Conservation (phyloP, 1,140 invertebrate species). For the Eriocheir sinensis region DNA sequence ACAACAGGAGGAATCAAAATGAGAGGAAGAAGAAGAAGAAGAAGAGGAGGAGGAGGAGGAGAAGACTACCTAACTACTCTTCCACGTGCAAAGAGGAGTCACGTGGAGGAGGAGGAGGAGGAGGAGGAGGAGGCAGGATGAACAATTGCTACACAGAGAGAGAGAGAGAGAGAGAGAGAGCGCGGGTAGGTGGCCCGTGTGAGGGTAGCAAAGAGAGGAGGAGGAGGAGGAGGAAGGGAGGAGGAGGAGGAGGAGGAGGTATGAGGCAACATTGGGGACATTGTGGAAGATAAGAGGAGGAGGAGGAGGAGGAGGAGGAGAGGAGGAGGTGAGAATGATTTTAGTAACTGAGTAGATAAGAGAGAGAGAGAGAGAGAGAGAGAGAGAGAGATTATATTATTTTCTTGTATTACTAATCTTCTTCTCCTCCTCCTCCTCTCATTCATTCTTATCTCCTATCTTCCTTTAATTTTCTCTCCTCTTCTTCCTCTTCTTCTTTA, state of each 20-base stretch:
- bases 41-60: background rate
- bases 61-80: too few relatives aligned
- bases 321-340: background rate
- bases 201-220: background rate
- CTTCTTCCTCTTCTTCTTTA: too few relatives aligned
- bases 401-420: too few relatives aligned
- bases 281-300: background rate
- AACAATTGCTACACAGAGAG: background rate
- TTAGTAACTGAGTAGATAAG: background rate
- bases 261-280: background rate
- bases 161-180: background rate
- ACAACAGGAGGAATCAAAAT: background rate
- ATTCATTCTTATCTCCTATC: background rate
- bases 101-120: background rate
- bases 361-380: background rate
- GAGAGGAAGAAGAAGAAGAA: background rate
- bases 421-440: background rate
- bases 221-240: background rate
- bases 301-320: background rate
- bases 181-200: background rate
- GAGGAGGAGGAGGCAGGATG: too few relatives aligned
- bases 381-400: slow-evolving; percentile 6
- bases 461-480: too few relatives aligned
- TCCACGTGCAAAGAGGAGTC: background rate
- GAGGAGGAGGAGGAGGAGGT: background rate